Evolutionary conservation across 2,888 invertebrate species (phyloP), one percentile per base, ranked within the genome.

Genomic region (Blastobasis adustella): DNA sequence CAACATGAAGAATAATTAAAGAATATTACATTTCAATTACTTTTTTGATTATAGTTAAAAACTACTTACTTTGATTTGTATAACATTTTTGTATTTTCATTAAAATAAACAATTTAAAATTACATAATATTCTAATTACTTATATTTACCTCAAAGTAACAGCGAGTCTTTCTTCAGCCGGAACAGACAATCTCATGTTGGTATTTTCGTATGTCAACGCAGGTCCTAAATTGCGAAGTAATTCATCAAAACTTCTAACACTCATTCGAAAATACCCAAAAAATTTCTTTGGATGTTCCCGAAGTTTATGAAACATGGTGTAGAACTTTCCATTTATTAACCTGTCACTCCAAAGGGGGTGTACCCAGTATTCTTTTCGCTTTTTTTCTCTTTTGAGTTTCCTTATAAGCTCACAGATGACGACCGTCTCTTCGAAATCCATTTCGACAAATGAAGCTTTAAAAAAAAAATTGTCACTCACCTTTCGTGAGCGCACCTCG

Each of bases 401-500:
- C n/a, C n/a, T 46, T 36, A 46, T 46, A 36, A 46, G 46, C 37
- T 46, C 46, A 46, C 46, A 46, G 36, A 46, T 10, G 37, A 46
- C 37, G 46, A 46, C 46, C 46, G 46, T 46, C 46, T 46, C 46
- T 46, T 46, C 46, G n/a, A n/a, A n/a, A n/a, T n/a, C n/a, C n/a
- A n/a, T n/a, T n/a, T n/a, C n/a, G 46, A 46, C 46, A 46, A 46
- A 46, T 46, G 46, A 46, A 10, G 37, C 23, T 46, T 46, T 9
- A 36, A 43, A 43, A n/a, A n/a, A n/a, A 49, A 49, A 49, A 43
- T 49, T 49, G 49, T 49, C 49, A 49, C 49, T 49, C 49, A 49
- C 49, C 49, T 49, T 49, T 49, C 49, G 49, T 49, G 49, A 43
- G 49, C 49, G 49, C 49, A 49, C 49, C 43, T 43, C 43, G 43